Evolutionary conservation across 1,140 invertebrate species (phyloP).

Genomic region (Drosophila rufa): DNA sequence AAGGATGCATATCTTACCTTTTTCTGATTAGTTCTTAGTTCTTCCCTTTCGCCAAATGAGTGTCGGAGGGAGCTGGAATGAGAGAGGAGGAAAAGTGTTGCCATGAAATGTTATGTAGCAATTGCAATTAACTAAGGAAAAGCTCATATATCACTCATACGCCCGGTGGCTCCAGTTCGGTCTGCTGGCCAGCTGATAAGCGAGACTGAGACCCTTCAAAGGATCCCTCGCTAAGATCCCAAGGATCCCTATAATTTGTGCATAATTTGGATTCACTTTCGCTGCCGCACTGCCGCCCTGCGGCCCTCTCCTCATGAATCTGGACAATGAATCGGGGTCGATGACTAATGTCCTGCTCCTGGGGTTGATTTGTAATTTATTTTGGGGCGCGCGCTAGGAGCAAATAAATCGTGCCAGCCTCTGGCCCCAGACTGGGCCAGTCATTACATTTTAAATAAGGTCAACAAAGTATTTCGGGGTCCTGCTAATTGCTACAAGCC

Average conservation of each 20-base stretch:
- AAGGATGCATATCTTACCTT: background rate
- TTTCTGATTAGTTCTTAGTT: background rate
- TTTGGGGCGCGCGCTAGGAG: conserved; percentile 32
- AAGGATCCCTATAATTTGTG: conserved; percentile 17
- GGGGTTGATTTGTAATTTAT: conserved; percentile 59
- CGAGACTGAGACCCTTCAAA: background rate
- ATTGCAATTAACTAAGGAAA: conserved; percentile 11
- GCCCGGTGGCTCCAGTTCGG: conserved; percentile 6
- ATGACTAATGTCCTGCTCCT: conserved; percentile 54
- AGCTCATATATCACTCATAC: conserved; percentile 44
- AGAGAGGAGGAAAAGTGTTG: background rate
- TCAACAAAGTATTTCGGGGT: conserved; percentile 46
- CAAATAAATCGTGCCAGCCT: conserved; percentile 56
- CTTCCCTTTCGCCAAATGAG: background rate
- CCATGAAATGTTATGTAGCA: background rate
- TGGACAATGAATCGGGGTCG: conserved; percentile 27
- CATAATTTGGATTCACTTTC: conserved; percentile 55
- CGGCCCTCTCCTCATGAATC: conserved; percentile 3
- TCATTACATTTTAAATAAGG: conserved; percentile 74
- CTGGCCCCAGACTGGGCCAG: background rate
- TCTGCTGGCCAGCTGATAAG: conserved; percentile 45
- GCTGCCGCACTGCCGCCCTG: background rate
- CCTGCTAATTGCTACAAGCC: conserved; percentile 72
- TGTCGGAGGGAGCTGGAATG: conserved; percentile 18
- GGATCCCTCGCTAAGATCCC: background rate